A percentile compares a stretch with the other conserved stretches of the same genome.
Conservation (phyloP, 2,113 vertebrate species). For the Parotia lawesii region DNA sequence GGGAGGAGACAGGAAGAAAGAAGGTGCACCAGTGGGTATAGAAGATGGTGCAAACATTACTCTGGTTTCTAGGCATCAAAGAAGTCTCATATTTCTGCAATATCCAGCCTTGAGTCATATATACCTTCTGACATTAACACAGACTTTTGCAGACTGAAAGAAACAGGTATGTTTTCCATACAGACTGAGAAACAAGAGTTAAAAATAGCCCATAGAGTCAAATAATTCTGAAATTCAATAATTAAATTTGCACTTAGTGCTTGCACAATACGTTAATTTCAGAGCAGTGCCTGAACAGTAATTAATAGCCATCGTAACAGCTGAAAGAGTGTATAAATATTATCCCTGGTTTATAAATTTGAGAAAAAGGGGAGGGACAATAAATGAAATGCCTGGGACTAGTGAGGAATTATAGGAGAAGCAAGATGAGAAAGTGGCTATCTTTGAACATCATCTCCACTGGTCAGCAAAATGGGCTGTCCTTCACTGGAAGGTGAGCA, state of each 20-base stretch:
- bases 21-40: background rate
- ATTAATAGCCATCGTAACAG: background rate
- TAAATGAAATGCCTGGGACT: background rate
- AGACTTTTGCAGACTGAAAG: background rate
- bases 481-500: background rate
- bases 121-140: background rate
- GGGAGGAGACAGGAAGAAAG: background rate
- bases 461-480: background rate
- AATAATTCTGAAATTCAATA: background rate
- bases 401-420: background rate
- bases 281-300: background rate
- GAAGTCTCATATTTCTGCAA: background rate
- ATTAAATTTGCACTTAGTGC: background rate
- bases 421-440: background rate
- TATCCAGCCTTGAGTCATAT: background rate
- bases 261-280: background rate
- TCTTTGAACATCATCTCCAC: background rate
- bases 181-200: background rate
- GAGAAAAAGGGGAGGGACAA: background rate
- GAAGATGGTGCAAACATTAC: background rate
- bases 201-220: background rate
- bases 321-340: background rate
- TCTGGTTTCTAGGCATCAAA: background rate
- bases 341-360: background rate
- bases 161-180: background rate